These are phyloP conservation scores for Spermophilus dauricus DNA, from an alignment of 2,113 vertebrate species.

Conservation along the genomic window DNA sequence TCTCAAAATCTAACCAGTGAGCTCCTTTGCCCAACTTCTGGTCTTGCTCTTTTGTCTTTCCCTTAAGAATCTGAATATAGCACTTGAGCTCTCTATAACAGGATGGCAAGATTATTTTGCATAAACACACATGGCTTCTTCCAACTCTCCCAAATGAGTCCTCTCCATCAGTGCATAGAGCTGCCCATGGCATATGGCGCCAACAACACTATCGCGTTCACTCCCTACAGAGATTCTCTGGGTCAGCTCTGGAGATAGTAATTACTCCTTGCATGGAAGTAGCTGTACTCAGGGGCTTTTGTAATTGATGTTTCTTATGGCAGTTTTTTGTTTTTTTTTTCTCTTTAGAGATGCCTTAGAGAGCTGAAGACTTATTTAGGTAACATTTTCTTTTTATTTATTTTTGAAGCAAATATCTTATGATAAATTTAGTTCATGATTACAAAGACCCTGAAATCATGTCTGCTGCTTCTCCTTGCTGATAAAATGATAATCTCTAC, in stretches of 20 bases:
- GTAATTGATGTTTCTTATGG: slow-evolving; percentile 73
- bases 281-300: slow-evolving; percentile 68
- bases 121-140: slow-evolving; percentile 72
- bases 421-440: slow-evolving; percentile 67
- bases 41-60: slow-evolving; percentile 34
- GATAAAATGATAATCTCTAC: slow-evolving; percentile 47
- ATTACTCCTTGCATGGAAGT: slow-evolving; percentile 76
- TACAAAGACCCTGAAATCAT: slow-evolving; percentile 36
- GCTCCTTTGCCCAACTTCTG: slow-evolving; percentile 41
- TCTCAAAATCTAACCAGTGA: slow-evolving; percentile 12
- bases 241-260: slow-evolving; percentile 80
- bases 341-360: slow-evolving; percentile 62
- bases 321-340: slow-evolving; percentile 46
- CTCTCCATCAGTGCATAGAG: slow-evolving; percentile 73
- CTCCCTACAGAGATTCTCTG: slow-evolving; percentile 77
- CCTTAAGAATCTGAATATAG: slow-evolving; percentile 65
- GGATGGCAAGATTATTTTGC: slow-evolving; percentile 69
- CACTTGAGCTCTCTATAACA: slow-evolving; percentile 62
- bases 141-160: slow-evolving; percentile 73
- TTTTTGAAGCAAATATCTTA: slow-evolving; percentile 59
- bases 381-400: slow-evolving; percentile 59
- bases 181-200: slow-evolving; percentile 79
- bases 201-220: slow-evolving; percentile 56
- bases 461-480: slow-evolving; percentile 33
- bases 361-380: slow-evolving; percentile 44